phyloP scores from a whole-genome alignment of 2,888 invertebrate species.

The Morinoia aosen region DNA sequence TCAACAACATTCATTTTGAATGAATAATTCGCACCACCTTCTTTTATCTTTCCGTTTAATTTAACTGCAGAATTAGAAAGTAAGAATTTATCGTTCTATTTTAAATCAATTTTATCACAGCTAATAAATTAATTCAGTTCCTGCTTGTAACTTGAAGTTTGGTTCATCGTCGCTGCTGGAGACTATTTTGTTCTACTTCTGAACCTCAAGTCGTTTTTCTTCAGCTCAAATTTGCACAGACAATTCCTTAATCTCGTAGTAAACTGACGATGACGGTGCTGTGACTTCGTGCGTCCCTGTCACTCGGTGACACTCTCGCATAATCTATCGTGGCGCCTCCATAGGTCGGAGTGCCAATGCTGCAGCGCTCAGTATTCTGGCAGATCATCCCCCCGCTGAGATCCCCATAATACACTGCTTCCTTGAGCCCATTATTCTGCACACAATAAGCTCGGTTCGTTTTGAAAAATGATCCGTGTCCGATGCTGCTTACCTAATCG shows the following conservation, averaged over 20 bases:
- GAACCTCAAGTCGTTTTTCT: not conserved
- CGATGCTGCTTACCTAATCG: slow-evolving; percentile 52
- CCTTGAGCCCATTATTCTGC: slow-evolving; percentile 51
- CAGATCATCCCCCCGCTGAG: slow-evolving; percentile 43
- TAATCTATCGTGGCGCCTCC: not conserved
- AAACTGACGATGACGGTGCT: not conserved
- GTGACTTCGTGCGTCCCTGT: not conserved
- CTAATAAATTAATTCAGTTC: not conserved
- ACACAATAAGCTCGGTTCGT: slow-evolving; percentile 45
- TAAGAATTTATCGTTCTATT: not conserved
- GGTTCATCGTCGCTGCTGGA: not conserved
- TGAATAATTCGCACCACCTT: not conserved
- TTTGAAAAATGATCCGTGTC: slow-evolving; percentile 52
- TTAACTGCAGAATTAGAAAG: not conserved
- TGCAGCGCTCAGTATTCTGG: slow-evolving; percentile 31
- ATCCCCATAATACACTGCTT: slow-evolving; percentile 52
- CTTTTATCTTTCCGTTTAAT: not conserved
- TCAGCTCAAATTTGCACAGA: not conserved
- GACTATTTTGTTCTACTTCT: not conserved
- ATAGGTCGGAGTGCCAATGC: slow-evolving; percentile 24
- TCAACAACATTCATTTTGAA: no score
- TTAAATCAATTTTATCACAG: not conserved
- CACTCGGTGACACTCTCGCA: not conserved
- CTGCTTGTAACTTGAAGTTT: not conserved
- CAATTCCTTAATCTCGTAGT: not conserved